These are phyloP conservation scores for Myodes glareolus DNA, from an alignment of 2,113 vertebrate species.

Conservation along the genomic window DNA sequence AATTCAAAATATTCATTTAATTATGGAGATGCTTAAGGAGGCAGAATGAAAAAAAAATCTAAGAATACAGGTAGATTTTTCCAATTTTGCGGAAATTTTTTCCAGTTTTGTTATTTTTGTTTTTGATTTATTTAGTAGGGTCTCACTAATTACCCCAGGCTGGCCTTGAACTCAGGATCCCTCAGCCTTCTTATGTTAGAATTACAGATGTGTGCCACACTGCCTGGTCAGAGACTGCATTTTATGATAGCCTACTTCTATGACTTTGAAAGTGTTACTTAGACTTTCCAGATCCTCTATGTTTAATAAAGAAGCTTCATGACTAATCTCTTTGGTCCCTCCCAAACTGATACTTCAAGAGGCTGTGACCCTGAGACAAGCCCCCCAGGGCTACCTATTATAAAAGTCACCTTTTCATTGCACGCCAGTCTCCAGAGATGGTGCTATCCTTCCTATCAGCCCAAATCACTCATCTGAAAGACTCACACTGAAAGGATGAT, in stretches of 20 bases:
- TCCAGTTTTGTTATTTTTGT: neutral
- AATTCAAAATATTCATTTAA: constrained; percentile 14
- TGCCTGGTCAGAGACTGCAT: neutral
- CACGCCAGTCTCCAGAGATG: neutral
- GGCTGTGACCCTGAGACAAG: neutral
- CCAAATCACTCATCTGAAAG: constrained; percentile 32
- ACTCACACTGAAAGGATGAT: constrained; percentile 27
- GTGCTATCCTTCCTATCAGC: constrained; percentile 28
- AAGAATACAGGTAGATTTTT: neutral
- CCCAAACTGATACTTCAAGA: neutral
- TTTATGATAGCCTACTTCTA: neutral
- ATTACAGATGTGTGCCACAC: too few relatives aligned
- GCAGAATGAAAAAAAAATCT: neutral
- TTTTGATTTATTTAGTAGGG: neutral
- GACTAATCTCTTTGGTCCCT: constrained; percentile 23
- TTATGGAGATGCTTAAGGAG: neutral
- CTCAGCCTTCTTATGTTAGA: neutral
- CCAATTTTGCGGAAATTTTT: neutral
- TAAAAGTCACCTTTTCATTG: constrained; percentile 53
- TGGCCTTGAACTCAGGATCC: neutral
- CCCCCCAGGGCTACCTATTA: neutral
- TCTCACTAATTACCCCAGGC: neutral
- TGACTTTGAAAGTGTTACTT: constrained; percentile 16
- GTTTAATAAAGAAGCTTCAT: neutral
- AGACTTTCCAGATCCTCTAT: neutral